A percentile compares a stretch with the other conserved stretches of the same genome.
phyloP scores from a whole-genome alignment of 1,140 invertebrate genomes.

The Varroa destructor region DNA sequence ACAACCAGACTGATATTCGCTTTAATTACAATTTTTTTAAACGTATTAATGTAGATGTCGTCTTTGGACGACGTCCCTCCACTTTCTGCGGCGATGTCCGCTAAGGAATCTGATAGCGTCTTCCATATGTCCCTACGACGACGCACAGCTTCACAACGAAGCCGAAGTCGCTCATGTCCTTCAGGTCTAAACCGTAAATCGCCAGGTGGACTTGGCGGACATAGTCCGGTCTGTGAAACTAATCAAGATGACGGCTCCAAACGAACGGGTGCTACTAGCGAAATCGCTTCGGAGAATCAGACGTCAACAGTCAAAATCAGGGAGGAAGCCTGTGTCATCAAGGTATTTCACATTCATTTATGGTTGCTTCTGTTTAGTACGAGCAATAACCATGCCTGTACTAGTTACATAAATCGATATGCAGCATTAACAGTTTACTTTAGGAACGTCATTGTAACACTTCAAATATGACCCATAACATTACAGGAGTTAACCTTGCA shows the following conservation, averaged over 20 bases:
- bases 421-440: no score
- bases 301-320: slow-evolving; percentile 11
- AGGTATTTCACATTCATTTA: neutral
- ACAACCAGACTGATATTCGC: no score
- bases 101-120: slow-evolving; percentile 21
- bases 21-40: no score
- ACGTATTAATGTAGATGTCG: neutral
- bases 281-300: slow-evolving; percentile 3
- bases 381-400: no score
- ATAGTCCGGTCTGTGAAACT: no score
- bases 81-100: neutral
- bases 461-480: neutral
- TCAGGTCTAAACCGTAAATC: slow-evolving; percentile 6
- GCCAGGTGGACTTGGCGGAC: neutral
- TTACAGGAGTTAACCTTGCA: slow-evolving; percentile 14
- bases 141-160: neutral
- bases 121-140: slow-evolving; percentile 24
- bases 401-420: no score
- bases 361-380: no score
- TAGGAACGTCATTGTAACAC: no score
- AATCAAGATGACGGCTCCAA: no score
- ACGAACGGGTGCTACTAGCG: no score
- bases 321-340: slow-evolving; percentile 20
- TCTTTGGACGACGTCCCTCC: slow-evolving; percentile 22
- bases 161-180: neutral